Evolutionary conservation across 2,113 vertebrate genomes (phyloP).

Genomic region (Dromaius novaehollandiae): DNA sequence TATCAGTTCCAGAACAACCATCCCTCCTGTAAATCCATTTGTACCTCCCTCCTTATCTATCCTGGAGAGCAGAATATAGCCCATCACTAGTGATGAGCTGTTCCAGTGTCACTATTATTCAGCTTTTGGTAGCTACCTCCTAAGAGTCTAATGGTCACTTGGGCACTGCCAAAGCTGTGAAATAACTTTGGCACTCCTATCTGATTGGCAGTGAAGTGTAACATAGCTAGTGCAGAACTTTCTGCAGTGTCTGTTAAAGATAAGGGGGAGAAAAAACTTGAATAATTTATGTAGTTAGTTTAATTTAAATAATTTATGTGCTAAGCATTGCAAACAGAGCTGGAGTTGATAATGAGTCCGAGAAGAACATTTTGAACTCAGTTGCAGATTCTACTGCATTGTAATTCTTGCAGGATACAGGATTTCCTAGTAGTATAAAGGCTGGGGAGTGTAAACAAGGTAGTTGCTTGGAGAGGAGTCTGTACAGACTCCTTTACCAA

Average conservation of each 20-base stretch:
- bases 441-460: constrained; percentile 28
- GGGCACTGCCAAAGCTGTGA: background rate
- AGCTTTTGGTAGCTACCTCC: background rate
- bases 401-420: constrained; percentile 56
- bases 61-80: background rate
- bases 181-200: background rate
- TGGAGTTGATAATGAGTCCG: constrained; percentile 62
- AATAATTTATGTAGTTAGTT: constrained; percentile 74
- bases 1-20: background rate
- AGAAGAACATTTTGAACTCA: constrained; percentile 63
- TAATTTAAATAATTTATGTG: constrained; percentile 76
- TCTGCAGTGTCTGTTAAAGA: constrained; percentile 62
- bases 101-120: background rate
- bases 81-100: too few relatives aligned
- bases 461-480: constrained; percentile 17
- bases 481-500: background rate
- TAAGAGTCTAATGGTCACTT: background rate
- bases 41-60: background rate
- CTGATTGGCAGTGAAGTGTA: constrained; percentile 53
- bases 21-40: background rate
- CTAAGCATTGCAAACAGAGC: constrained; percentile 73
- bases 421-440: constrained; percentile 19
- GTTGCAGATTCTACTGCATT: constrained; percentile 50
- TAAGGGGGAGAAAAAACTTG: constrained; percentile 21
- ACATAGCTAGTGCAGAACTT: constrained; percentile 54